Evolutionary conservation across 2,888 invertebrate genomes (phyloP).

Genomic region (Stegophylla sp.): DNA sequence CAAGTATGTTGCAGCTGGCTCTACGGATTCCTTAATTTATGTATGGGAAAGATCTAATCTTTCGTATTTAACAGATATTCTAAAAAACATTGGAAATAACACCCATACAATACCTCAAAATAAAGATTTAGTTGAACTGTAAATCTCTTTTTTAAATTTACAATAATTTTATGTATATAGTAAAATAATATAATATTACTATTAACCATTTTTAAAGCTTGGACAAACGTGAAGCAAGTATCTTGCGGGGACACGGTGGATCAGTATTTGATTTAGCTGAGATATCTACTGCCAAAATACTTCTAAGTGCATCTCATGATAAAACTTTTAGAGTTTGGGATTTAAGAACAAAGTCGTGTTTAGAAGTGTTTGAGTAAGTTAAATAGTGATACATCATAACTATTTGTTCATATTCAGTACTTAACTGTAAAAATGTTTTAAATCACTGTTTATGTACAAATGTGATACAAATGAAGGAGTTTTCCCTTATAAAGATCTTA

Average conservation of each 20-base stretch:
- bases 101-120: not conserved
- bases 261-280: slow-evolving; percentile 75
- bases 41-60: slow-evolving; percentile 10
- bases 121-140: slow-evolving; percentile 13
- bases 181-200: not conserved
- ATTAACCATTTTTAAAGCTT: slow-evolving; percentile 11
- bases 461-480: too few relatives aligned
- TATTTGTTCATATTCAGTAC: not conserved
- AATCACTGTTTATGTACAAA: too few relatives aligned
- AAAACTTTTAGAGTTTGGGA: slow-evolving; percentile 79
- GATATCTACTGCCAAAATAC: slow-evolving; percentile 71
- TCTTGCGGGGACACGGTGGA: slow-evolving; percentile 74
- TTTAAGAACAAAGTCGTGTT: slow-evolving; percentile 74
- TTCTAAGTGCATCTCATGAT: slow-evolving; percentile 79
- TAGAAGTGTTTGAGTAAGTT: slow-evolving; percentile 73
- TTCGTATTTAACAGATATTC: not conserved
- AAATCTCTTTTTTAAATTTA: slow-evolving; percentile 16
- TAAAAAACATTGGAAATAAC: not conserved
- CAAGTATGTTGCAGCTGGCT: slow-evolving; percentile 35
- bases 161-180: not conserved
- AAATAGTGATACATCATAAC: slow-evolving; percentile 43
- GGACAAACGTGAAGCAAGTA: not conserved
- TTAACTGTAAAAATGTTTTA: not conserved
- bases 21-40: slow-evolving; percentile 29
- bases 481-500: too few relatives aligned